A percentile compares a stretch with the other conserved stretches of the same genome.
phyloP scores from a whole-genome alignment of 2,113 vertebrate species.

The Phalacrocorax brasilianus region DNA sequence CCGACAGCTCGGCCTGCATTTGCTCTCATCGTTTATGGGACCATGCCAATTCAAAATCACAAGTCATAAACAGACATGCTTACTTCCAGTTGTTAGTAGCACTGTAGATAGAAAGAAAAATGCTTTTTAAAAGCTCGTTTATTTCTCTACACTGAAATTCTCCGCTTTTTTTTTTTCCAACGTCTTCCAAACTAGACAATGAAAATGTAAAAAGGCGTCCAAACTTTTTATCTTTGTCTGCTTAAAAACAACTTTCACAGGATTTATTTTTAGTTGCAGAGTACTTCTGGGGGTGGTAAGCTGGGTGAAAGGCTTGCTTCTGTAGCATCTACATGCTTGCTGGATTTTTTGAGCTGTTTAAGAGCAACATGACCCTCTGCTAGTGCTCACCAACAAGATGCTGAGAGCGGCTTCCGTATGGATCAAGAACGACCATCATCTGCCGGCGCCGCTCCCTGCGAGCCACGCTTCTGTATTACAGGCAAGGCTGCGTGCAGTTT shows the following conservation, averaged over 20 bases:
- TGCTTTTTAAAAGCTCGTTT: neutral
- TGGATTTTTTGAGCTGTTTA: neutral
- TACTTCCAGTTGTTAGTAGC: neutral
- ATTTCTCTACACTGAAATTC: neutral
- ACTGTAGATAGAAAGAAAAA: neutral
- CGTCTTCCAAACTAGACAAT: neutral
- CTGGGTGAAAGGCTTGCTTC: neutral
- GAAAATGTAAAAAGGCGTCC: neutral
- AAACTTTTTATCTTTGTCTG: neutral
- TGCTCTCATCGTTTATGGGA: neutral
- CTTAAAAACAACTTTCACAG: neutral
- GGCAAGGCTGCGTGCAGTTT: neutral
- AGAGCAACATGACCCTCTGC: neutral
- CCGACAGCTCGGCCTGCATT: neutral
- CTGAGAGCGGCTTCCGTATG: neutral
- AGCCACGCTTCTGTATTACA: neutral
- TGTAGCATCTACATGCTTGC: neutral
- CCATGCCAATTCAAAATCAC: neutral
- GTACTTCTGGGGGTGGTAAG: neutral
- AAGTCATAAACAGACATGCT: neutral
- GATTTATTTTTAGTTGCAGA: neutral
- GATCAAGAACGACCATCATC: neutral
- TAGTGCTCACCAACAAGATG: neutral
- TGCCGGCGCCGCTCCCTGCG: neutral
- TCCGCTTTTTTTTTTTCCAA: neutral